These are phyloP conservation scores for Gymnocephalus cernua DNA, from an alignment of 2,113 vertebrate genomes.

Conservation along the genomic window DNA sequence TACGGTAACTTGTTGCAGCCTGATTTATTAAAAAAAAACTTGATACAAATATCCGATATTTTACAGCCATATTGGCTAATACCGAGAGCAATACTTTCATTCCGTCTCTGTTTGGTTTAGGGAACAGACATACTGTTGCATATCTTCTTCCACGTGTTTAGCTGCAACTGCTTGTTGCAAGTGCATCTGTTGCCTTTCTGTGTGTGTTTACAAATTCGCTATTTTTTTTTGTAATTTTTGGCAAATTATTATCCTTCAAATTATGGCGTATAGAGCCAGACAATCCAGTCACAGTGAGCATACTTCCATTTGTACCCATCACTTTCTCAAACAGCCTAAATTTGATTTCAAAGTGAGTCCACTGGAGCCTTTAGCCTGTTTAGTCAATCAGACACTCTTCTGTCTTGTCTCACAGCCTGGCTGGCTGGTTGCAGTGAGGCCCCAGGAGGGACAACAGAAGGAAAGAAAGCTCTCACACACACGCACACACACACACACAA, in stretches of 20 bases:
- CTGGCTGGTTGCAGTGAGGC: constrained; percentile 71
- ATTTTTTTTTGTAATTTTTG: no score
- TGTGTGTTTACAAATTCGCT: constrained; percentile 22
- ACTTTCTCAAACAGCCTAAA: constrained; percentile 46
- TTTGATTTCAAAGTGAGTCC: constrained; percentile 72
- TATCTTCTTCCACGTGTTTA: constrained; percentile 17
- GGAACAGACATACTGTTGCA: constrained; percentile 33
- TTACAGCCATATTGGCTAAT: not conserved
- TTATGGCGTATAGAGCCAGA: constrained; percentile 13
- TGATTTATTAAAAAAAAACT: not conserved
- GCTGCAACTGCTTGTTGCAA: constrained; percentile 31
- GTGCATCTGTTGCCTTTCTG: constrained; percentile 31
- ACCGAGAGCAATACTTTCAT: constrained; percentile 5
- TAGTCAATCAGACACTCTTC: constrained; percentile 77
- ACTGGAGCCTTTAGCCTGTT: constrained; percentile 71
- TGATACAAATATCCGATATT: constrained; percentile 7
- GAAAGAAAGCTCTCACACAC: constrained; percentile 68
- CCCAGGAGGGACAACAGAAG: constrained; percentile 80
- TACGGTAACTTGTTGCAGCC: constrained; percentile 21
- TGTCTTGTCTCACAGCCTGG: constrained; percentile 77
- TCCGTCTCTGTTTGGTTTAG: constrained; percentile 35
- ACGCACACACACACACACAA: constrained; percentile 21
- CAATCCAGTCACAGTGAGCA: constrained; percentile 24
- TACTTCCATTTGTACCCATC: constrained; percentile 27
- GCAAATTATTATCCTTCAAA: constrained; percentile 1